A percentile compares a stretch with the other conserved stretches of the same genome.
Evolutionary conservation across 2,888 invertebrate genomes (phyloP).

Genomic region (Drosophila neotestacea): DNA sequence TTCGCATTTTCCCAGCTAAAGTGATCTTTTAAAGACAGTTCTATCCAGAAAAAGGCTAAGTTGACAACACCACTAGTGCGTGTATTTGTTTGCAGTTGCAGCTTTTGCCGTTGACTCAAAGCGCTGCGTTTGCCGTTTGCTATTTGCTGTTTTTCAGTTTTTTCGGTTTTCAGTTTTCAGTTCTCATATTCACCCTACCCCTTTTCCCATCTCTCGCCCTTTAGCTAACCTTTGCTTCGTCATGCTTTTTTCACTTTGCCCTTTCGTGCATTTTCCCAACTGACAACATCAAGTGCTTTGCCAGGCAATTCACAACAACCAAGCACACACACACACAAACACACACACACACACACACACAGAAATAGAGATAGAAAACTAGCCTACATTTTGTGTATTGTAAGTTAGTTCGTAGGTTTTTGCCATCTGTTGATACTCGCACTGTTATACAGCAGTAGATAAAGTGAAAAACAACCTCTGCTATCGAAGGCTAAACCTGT

Average conservation of each 20-base stretch:
- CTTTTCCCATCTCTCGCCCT: background rate
- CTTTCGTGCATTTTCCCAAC: slow-evolving; percentile 54
- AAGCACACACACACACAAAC: too few relatives aligned
- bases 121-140: slow-evolving; percentile 46
- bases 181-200: background rate
- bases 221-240: slow-evolving; percentile 7
- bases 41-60: too few relatives aligned
- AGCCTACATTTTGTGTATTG: slow-evolving; percentile 18
- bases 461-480: background rate
- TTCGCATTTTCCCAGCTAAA: too few relatives aligned
- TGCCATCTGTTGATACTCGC: slow-evolving; percentile 34
- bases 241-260: slow-evolving; percentile 38
- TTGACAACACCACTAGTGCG: background rate
- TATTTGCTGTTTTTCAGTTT: slow-evolving; percentile 27
- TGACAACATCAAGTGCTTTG: slow-evolving; percentile 68
- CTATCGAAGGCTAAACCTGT: slow-evolving; percentile 49
- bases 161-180: slow-evolving; percentile 1
- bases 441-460: slow-evolving; percentile 17
- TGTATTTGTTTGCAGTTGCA: slow-evolving; percentile 19
- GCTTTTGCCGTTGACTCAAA: slow-evolving; percentile 38
- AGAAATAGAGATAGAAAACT: slow-evolving; percentile 1
- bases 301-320: slow-evolving; percentile 35
- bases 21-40: too few relatives aligned
- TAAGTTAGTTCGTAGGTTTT: slow-evolving; percentile 3
- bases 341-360: too few relatives aligned